Evolutionary conservation across 1,140 invertebrate genomes (phyloP).

Genomic region (Phymorhynchus buccinoides): DNA sequence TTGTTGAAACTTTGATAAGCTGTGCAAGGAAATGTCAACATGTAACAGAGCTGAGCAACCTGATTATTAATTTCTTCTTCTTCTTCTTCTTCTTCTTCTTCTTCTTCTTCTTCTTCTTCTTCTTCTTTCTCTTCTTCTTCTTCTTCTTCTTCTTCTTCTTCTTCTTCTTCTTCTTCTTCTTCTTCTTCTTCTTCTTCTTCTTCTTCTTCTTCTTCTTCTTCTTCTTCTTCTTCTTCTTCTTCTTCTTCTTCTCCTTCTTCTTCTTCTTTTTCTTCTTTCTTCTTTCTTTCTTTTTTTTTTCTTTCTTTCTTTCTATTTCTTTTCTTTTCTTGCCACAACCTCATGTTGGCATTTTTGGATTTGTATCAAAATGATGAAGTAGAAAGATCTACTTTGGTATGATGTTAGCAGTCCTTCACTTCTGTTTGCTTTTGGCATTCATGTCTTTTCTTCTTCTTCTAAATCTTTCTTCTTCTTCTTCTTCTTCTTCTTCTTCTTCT

Average conservation of each 20-base stretch:
- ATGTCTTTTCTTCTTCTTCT: not conserved
- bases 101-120: not conserved
- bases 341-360: not conserved
- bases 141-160: not conserved
- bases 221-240: not conserved
- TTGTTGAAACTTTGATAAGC: too few relatives aligned
- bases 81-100: not conserved
- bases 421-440: not conserved
- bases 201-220: not conserved
- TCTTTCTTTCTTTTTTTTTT: not conserved
- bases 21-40: too few relatives aligned
- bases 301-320: not conserved
- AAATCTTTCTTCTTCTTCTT: not conserved
- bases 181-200: not conserved
- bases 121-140: not conserved
- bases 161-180: not conserved
- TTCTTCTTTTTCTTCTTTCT: not conserved
- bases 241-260: too few relatives aligned
- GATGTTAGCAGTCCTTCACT: too few relatives aligned
- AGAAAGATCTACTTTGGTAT: too few relatives aligned
- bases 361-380: too few relatives aligned
- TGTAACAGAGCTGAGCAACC: too few relatives aligned
- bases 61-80: not conserved
- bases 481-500: not conserved
- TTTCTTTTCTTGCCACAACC: not conserved